Evolutionary conservation across 2,888 invertebrate species (phyloP).

Genomic region (Spodoptera littoralis): DNA sequence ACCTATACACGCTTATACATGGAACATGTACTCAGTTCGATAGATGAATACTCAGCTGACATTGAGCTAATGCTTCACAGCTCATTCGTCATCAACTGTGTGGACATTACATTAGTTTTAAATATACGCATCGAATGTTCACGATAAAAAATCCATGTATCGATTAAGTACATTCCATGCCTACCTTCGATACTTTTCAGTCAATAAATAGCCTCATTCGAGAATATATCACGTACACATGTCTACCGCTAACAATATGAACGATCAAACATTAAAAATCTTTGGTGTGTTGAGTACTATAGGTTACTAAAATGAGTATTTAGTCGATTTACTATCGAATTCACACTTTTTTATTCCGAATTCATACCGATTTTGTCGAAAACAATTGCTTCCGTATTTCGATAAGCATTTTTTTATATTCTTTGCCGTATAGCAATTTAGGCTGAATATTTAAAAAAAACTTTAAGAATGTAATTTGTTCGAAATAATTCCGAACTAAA

Average conservation of each 20-base stretch:
- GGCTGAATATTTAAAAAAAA: too few relatives aligned
- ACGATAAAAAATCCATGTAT: slow-evolving; percentile 6
- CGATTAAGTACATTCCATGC: slow-evolving; percentile 23
- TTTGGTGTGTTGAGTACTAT: slow-evolving; percentile 57
- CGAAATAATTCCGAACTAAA: too few relatives aligned
- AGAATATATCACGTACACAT: slow-evolving; percentile 54
- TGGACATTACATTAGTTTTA: too few relatives aligned
- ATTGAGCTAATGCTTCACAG: too few relatives aligned
- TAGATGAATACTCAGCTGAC: neutral
- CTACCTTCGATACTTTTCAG: slow-evolving; percentile 40
- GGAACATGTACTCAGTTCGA: slow-evolving; percentile 26
- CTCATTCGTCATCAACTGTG: too few relatives aligned
- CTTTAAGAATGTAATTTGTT: too few relatives aligned
- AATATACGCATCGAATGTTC: too few relatives aligned
- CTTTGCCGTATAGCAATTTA: too few relatives aligned
- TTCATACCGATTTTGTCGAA: too few relatives aligned
- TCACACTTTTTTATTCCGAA: neutral
- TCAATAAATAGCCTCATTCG: slow-evolving; percentile 57
- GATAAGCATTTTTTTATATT: neutral
- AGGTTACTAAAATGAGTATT: slow-evolving; percentile 37
- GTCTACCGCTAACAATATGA: slow-evolving; percentile 47
- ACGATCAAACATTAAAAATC: slow-evolving; percentile 50
- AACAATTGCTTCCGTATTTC: too few relatives aligned
- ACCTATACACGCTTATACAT: slow-evolving; percentile 37
- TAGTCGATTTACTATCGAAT: slow-evolving; percentile 5